A percentile compares a stretch with the other conserved stretches of the same genome.
These are phyloP conservation scores for Scaptomyza cyrtandrae DNA, from an alignment of 2,888 invertebrate genomes.

Conservation along the genomic window DNA sequence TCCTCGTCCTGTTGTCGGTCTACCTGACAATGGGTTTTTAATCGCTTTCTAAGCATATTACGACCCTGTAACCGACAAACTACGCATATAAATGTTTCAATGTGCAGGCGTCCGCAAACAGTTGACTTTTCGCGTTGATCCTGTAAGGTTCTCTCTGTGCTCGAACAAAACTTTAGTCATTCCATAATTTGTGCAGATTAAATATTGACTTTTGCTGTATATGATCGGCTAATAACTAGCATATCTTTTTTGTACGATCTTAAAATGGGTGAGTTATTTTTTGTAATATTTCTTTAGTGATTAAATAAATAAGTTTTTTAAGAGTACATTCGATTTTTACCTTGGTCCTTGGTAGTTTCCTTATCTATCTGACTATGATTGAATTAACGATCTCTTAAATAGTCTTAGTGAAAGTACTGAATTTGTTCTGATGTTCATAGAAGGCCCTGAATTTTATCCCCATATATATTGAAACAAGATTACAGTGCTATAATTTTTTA, in stretches of 20 bases:
- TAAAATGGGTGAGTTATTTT: background rate
- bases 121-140: constrained; percentile 44
- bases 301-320: no score
- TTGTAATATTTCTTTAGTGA: background rate
- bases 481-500: background rate
- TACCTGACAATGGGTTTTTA: constrained; percentile 60
- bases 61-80: background rate
- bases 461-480: background rate
- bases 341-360: no score
- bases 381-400: background rate
- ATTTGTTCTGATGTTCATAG: background rate
- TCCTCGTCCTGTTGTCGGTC: constrained; percentile 25
- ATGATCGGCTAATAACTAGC: background rate
- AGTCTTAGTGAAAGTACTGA: no score
- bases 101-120: constrained; percentile 11
- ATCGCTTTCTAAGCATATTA: constrained; percentile 41
- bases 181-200: background rate
- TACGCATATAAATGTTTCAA: constrained; percentile 39
- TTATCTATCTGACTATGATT: background rate
- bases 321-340: no score
- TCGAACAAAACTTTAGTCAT: background rate
- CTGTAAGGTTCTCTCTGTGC: constrained; percentile 17
- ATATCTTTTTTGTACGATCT: background rate
- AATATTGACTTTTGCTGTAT: background rate
- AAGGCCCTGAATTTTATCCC: background rate